phyloP scores from a whole-genome alignment of 2,797 vertebrate species.

The Fundulus diaphanus region DNA sequence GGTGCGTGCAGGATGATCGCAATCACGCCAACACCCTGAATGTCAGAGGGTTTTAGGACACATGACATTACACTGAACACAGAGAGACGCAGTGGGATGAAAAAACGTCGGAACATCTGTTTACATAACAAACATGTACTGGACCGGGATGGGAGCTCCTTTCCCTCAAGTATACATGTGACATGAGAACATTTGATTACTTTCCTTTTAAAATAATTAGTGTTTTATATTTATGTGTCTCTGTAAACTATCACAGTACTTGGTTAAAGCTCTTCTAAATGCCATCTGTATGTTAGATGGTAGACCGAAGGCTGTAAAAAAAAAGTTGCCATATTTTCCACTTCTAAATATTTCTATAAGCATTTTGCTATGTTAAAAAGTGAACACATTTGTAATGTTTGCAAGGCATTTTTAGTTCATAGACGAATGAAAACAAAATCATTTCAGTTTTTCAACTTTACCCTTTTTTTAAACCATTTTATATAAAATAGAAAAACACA shows the following conservation, averaged over 20 bases:
- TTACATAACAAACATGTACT: slow-evolving; percentile 1
- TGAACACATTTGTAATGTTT: too few relatives aligned
- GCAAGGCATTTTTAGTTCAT: too few relatives aligned
- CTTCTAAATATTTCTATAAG: too few relatives aligned
- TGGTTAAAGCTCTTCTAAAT: background rate
- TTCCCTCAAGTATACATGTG: background rate
- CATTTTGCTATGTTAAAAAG: too few relatives aligned
- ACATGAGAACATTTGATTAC: background rate
- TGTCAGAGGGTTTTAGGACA: slow-evolving; percentile 51
- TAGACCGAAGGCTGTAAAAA: too few relatives aligned
- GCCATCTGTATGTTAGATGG: too few relatives aligned
- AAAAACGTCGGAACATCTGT: slow-evolving; percentile 32
- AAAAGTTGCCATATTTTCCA: background rate
- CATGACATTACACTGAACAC: slow-evolving; percentile 29
- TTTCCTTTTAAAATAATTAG: too few relatives aligned
- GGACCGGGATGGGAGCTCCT: background rate
- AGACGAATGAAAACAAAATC: too few relatives aligned
- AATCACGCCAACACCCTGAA: slow-evolving; percentile 29
- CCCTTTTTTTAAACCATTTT: too few relatives aligned
- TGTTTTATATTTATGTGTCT: background rate
- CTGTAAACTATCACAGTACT: background rate
- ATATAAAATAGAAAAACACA: too few relatives aligned
- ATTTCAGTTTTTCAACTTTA: too few relatives aligned
- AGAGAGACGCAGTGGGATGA: slow-evolving; percentile 18
- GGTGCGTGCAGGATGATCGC: slow-evolving; percentile 4